Evolutionary conservation across 2,113 vertebrate genomes (phyloP), one percentile per base, ranked within the genome.

Genomic region (Salminus brasiliensis): DNA sequence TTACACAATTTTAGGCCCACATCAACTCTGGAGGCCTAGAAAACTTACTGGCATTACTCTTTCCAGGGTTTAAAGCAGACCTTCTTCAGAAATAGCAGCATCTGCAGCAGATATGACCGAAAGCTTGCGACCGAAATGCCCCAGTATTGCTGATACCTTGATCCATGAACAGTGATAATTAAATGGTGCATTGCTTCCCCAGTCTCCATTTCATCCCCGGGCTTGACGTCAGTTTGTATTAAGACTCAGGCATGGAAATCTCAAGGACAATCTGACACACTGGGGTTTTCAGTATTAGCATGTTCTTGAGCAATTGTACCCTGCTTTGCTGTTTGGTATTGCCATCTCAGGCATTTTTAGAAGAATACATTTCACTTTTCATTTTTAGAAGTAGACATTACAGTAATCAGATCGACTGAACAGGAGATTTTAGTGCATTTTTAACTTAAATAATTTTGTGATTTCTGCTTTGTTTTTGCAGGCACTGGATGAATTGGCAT

Each of bases 81-180:
- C 45, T 16, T 1, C 5, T 47, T 15, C 15, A 12, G 15, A 47
- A 47, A 47, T 43, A 43, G 18, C 6, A 49, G 47, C 18, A 49
- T 13, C 18, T n/a, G n/a, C 49, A n/a, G 49, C 4, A 53, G 45
- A n/a, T 53, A 53, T 8, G 18, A 4, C 49, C 8, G 21, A 53
- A 53, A 9, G 21, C 49, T 53, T n/a, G 5, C 87, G 41, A 25
- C 53, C 4, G 0, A 16, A 45, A 69, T 59, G 62, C 68, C 71
- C 39, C 55, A 30, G 30, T 30, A 1, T n/a, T 55, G 34, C 53
- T 59, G 16, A 41, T 3, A n/a, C 49, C 55, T 73, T 60, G 4
- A 39, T 70, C 68, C 25, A 32, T 53, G 49, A 53, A 53, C 0
- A 4, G 49, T 12, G 13, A 2, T 55, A 36, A 53, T 18, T 55